Conservation (phyloP, 2,113 vertebrate genomes). For the Tauraco erythrolophus region DNA sequence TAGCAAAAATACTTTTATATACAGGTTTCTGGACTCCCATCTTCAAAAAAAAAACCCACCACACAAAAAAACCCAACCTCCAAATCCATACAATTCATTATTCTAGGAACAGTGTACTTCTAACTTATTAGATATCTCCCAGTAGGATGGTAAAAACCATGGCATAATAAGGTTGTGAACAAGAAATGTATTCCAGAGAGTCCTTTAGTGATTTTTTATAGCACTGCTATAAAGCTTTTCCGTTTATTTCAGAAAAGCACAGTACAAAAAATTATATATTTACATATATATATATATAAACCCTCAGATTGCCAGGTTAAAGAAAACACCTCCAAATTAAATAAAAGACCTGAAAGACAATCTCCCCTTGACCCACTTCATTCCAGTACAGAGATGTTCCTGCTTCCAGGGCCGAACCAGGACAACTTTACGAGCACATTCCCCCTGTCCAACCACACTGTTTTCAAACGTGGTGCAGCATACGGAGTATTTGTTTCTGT, state of each 20-base stretch:
- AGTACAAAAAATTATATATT: neutral
- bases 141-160: neutral
- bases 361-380: neutral
- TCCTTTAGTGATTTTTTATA: neutral
- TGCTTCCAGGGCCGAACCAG: neutral
- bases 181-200: neutral
- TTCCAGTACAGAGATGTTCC: neutral
- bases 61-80: neutral
- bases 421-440: neutral
- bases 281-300: neutral
- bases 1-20: neutral
- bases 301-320: neutral
- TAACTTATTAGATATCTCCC: neutral
- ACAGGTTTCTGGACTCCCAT: neutral
- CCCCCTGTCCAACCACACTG: rapidly evolving
- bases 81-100: neutral
- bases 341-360: neutral
- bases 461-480: rapidly evolving
- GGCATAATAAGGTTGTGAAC: neutral
- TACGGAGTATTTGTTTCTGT: neutral
- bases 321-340: neutral
- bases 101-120: neutral
- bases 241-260: neutral
- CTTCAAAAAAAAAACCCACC: neutral
- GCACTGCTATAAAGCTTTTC: neutral